Base-by-base conservation (phyloP, 2,113 vertebrate genomes). In the Chloroceryle aenea region DNA sequence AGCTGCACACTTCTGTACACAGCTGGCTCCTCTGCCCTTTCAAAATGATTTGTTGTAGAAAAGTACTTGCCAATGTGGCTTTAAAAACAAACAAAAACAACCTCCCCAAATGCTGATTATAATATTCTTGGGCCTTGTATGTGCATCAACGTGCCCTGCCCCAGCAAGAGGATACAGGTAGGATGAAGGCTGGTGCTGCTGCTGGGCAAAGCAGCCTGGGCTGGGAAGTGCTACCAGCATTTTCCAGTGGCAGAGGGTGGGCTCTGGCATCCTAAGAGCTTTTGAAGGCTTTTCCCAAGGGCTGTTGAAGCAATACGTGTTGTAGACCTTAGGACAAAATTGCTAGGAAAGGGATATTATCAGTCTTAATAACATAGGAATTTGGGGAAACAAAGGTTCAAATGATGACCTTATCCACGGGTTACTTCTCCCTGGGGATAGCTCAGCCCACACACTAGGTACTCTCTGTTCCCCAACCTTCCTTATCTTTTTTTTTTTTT, bases 21-120 rank as follows among this genome's bases (percentile, higher is more conserved):
- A 97, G 94, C 95, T 97, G 97, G 89, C 93, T 92, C 79, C 78
- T 50, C 59, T 85, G 92, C 88, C 82, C 79, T 97, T 93, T 93
- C 82, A 50, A 47, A 82, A 52, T 21, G 29, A 94, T 90, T 61
- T 85, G 66, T 78, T 45, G 26, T 75, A 87, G 95, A 87, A 64
- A 95, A 88, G 43, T 56, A 62, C 64, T 96, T 95, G 82, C 69
- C 90, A 94, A 68, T 76, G 50, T 93, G 58, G 25, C 59, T 85
- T 63, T 30, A 48, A 81, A 85, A 73, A 75, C 27, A 47, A 14
- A 27, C 11, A 85, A 73, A 75, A 16, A 14, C 17, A 9, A 13
- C 7, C 14, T 32, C 30, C 14, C 12, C 25, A 56, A 50, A 2
- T 2, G 10, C 7, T 26, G 42, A 25, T 85, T 72, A 67, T 66